These are phyloP conservation scores for Acrobasis repandana DNA, from an alignment of 2,888 invertebrate species.

Conservation along the genomic window DNA sequence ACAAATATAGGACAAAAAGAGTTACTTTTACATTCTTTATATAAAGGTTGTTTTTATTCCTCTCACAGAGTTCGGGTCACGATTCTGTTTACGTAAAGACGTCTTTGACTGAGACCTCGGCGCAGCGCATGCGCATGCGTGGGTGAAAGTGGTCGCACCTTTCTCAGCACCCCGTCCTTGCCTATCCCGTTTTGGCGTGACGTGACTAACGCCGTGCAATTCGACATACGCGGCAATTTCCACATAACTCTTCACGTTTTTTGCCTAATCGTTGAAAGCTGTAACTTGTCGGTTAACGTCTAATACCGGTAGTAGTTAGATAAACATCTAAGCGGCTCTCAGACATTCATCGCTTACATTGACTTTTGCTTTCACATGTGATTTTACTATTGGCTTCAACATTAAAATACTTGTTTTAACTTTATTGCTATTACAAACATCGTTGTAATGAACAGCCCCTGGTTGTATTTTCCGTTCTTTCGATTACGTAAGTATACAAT, in stretches of 20 bases:
- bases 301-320: conserved; percentile 3
- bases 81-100: conserved; percentile 22
- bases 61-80: conserved; percentile 20
- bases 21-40: too few relatives aligned
- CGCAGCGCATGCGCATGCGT: conserved; percentile 10
- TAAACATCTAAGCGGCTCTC: not conserved
- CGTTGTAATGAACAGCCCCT: not conserved
- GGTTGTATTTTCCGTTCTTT: conserved; percentile 7
- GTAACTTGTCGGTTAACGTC: not conserved
- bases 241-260: conserved; percentile 13
- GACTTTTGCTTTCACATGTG: conserved; percentile 11
- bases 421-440: not conserved
- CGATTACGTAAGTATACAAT: conserved; percentile 4
- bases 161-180: conserved; percentile 27
- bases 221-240: conserved; percentile 11
- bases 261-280: conserved; percentile 9
- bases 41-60: too few relatives aligned
- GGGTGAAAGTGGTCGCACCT: conserved; percentile 33
- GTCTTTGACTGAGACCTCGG: conserved; percentile 23
- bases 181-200: conserved; percentile 30
- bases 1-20: too few relatives aligned
- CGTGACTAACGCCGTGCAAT: conserved; percentile 22
- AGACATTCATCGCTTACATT: not conserved
- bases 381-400: conserved; percentile 5
- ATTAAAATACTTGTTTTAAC: not conserved